Base-by-base conservation (phyloP, 1,140 invertebrate genomes). In the Diorhabda sublineata region DNA sequence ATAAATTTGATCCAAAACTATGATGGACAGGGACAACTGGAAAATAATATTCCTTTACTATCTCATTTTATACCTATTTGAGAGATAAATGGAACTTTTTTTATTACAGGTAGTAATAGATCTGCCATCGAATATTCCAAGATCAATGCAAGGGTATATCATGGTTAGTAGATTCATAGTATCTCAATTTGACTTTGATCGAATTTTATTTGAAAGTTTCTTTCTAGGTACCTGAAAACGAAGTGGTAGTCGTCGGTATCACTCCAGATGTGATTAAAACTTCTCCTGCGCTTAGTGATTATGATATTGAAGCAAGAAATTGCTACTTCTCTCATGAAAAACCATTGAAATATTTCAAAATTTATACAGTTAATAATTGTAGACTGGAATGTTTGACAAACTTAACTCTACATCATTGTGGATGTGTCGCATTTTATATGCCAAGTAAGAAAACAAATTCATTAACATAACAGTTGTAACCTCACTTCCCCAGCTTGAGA, bases 271-370 rank as follows among this genome's bases (percentile, higher is more conserved):
- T 72, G 62, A 76, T 75, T 7, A 69, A 11, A 11, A 65, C 63
- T 4, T 71, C 66, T 56, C 57, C 68, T 9, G n/a, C 43, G 8
- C 9, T 70, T 11, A 67, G 52, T 73, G 71, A 2, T 77, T 85
- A 69, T 73, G 78, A 42, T 69, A 74, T n/a, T 77, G 77, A 41
- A 81, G 61, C 42, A 52, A 60, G 66, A 45, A 45, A 60, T 8
- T 61, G 58, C 11, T 61, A 84, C 78, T 87, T 89, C 57, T 83
- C 83, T 60, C 77, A 76, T n/a, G 88, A 89, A 72, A 82, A 87
- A n/a, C 81, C 83, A 58, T 80, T 90, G 6, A 67, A 67, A 60
- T 71, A n/a, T 61, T 71, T 71, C 59, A 68, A 63, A 58, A 26
- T 59, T 8, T 71, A 71, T 52, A 68, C 67, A 3, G 60, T 66